A percentile compares a stretch with the other conserved stretches of the same genome.
These are phyloP conservation scores for Paracanthobrama guichenoti DNA, from an alignment of 2,113 vertebrate genomes.

Conservation along the genomic window DNA sequence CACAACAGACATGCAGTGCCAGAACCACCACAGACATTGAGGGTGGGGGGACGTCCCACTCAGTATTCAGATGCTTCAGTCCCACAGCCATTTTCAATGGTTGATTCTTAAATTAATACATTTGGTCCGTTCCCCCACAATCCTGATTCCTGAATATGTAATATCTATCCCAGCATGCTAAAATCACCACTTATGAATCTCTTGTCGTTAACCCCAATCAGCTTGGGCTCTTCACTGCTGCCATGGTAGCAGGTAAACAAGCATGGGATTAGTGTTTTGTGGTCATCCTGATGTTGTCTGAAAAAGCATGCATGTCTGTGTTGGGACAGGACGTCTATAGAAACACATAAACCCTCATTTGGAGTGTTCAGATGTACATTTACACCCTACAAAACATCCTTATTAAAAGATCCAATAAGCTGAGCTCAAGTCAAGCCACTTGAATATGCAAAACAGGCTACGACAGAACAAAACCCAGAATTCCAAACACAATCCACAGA, in stretches of 20 bases:
- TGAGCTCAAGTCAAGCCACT: slow-evolving; percentile 50
- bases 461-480: slow-evolving; percentile 27
- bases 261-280: slow-evolving; percentile 59
- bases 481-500: slow-evolving; percentile 37
- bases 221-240: slow-evolving; percentile 62
- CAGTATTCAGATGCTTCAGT: too few species aligned
- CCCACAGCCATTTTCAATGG: not conserved
- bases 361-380: slow-evolving; percentile 49
- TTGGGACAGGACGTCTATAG: not conserved
- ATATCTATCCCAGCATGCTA: slow-evolving; percentile 57
- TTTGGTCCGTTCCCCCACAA: not conserved
- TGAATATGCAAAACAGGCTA: slow-evolving; percentile 52
- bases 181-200: slow-evolving; percentile 60
- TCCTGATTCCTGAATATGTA: not conserved
- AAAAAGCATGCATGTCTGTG: not conserved
- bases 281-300: slow-evolving; percentile 46
- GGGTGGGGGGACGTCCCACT: not conserved
- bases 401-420: slow-evolving; percentile 41
- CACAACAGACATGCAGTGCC: not conserved
- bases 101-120: not conserved
- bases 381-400: slow-evolving; percentile 40
- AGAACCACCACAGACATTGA: not conserved
- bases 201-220: slow-evolving; percentile 62
- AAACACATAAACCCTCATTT: slow-evolving; percentile 35
- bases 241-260: slow-evolving; percentile 73